phyloP scores from a whole-genome alignment of 2,113 vertebrate species.

The Coracopsis vasa region DNA sequence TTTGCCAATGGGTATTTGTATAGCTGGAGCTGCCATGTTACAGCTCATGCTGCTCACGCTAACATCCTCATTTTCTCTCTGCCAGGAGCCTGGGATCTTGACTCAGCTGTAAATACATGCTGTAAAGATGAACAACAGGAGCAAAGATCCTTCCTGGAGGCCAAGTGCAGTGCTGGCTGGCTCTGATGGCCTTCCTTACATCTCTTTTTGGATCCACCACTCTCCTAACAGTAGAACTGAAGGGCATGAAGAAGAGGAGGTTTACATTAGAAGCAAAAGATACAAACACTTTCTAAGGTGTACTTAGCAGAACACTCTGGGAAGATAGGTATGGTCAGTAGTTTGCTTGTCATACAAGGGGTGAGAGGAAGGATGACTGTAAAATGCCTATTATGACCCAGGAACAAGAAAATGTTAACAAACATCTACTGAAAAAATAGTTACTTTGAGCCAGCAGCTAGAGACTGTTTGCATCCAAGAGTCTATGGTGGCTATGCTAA shows the following conservation, averaged over 20 bases:
- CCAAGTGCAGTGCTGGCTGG: accelerated
- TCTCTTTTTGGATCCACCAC: background rate
- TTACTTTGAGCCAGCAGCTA: background rate
- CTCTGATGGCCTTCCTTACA: background rate
- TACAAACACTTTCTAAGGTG: background rate
- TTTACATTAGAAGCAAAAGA: background rate
- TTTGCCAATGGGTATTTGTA: background rate
- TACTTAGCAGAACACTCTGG: background rate
- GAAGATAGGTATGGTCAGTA: background rate
- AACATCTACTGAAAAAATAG: background rate
- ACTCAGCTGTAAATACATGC: background rate
- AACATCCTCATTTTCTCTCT: background rate
- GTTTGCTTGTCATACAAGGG: background rate
- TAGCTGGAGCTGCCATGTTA: background rate
- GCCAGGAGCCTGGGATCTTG: background rate
- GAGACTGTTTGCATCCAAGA: background rate
- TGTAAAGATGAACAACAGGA: background rate
- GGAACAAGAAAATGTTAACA: background rate
- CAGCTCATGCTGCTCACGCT: background rate
- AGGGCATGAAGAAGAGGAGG: background rate
- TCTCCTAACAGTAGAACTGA: background rate
- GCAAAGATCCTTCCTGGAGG: background rate
- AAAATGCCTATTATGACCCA: background rate
- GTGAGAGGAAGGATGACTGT: background rate
- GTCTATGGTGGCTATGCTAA: background rate